Evolutionary conservation across 2,113 vertebrate species (phyloP).

Genomic region (Lamprotornis superbus): DNA sequence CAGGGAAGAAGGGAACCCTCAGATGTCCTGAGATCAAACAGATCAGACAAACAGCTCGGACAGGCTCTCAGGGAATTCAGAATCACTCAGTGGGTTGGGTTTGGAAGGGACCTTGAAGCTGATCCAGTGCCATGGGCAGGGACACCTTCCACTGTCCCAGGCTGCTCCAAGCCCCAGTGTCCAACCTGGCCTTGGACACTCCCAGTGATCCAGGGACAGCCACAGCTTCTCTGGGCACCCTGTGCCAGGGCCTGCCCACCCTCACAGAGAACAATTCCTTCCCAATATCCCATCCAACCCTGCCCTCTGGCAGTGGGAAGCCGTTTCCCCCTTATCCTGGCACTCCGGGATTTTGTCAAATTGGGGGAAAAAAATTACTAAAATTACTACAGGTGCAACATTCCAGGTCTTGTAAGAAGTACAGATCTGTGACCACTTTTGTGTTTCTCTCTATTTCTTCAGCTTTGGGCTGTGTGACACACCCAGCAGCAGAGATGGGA

Average conservation of each 20-base stretch:
- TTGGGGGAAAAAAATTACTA: neutral
- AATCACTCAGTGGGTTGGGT: neutral
- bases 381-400: neutral
- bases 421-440: neutral
- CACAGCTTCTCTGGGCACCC: neutral
- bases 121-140: accelerated
- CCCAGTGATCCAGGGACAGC: neutral
- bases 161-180: neutral
- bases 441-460: neutral
- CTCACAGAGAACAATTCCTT: accelerated
- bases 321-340: neutral
- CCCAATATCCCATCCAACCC: neutral
- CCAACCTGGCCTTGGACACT: neutral
- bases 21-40: neutral
- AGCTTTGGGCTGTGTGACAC: neutral
- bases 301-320: neutral
- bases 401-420: neutral
- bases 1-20: neutral
- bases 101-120: neutral
- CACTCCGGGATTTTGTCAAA: neutral
- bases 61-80: neutral
- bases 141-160: accelerated
- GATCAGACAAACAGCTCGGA: neutral
- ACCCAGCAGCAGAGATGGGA: neutral
- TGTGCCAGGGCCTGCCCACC: accelerated